phyloP scores from a whole-genome alignment of 2,797 vertebrate species.

The Tenualosa ilisha region DNA sequence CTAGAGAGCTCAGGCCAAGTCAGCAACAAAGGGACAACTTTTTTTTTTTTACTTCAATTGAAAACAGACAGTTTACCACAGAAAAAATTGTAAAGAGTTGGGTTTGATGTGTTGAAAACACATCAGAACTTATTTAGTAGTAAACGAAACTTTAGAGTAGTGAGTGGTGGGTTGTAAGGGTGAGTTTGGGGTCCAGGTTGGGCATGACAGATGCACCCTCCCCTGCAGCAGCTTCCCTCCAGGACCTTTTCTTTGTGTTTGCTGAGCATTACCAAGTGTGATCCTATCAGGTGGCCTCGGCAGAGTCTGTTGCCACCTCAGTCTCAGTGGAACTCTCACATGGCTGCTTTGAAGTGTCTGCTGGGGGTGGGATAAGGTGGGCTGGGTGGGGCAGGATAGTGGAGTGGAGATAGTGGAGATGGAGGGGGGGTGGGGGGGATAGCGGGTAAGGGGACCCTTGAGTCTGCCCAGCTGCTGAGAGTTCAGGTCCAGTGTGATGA shows the following conservation, averaged over 20 bases:
- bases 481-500: conserved; percentile 51
- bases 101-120: too few relatives aligned
- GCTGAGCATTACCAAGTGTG: conserved; percentile 63
- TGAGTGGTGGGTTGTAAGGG: not conserved
- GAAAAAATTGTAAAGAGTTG: too few relatives aligned
- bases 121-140: too few relatives aligned
- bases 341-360: conserved; percentile 68
- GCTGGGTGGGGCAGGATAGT: conserved; percentile 41
- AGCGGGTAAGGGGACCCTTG: conserved; percentile 50
- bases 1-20: not conserved
- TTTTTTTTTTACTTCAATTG: not conserved
- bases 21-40: not conserved
- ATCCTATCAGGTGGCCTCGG: conserved; percentile 63
- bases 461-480: conserved; percentile 71
- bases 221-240: conserved; percentile 23
- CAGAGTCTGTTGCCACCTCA: conserved; percentile 62
- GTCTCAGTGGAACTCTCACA: conserved; percentile 57
- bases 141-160: too few relatives aligned
- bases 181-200: not conserved
- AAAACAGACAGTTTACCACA: too few relatives aligned
- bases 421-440: conserved; percentile 53
- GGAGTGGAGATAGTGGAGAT: conserved; percentile 22
- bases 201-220: not conserved
- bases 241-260: conserved; percentile 60
- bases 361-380: conserved; percentile 62